Percentiles rank a stretch among this genome's conserved stretches.
These are phyloP conservation scores for Odontesthes bonariensis DNA, from an alignment of 2,113 vertebrate species.

Conservation along the genomic window DNA sequence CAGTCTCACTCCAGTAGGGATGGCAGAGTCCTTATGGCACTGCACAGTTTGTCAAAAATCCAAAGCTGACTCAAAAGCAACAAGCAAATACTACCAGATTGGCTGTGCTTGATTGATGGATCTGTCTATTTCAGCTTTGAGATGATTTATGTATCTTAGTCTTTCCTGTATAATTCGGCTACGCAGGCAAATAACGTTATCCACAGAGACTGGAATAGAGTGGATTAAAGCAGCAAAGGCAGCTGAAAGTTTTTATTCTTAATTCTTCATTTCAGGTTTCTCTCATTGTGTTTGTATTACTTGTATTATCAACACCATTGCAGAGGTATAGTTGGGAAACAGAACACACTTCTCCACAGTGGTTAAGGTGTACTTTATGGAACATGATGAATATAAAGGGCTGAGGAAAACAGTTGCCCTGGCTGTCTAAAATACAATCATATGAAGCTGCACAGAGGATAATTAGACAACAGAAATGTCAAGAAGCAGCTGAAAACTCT, in stretches of 20 bases:
- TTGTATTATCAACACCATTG: constrained; percentile 36
- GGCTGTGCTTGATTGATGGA: constrained; percentile 59
- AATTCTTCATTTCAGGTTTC: constrained; percentile 19
- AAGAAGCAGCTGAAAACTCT: not conserved
- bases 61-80: constrained; percentile 48
- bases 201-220: constrained; percentile 38
- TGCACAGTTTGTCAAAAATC: constrained; percentile 57
- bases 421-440: not conserved
- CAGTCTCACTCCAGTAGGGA: constrained; percentile 35
- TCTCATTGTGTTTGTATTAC: constrained; percentile 13
- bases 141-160: constrained; percentile 32
- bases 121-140: constrained; percentile 46
- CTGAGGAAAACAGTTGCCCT: not conserved
- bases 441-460: not conserved
- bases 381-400: not conserved
- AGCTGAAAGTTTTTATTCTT: constrained; percentile 36
- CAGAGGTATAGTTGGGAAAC: constrained; percentile 6
- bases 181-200: constrained; percentile 55
- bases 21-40: constrained; percentile 34
- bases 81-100: constrained; percentile 54
- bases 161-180: constrained; percentile 39
- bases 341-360: not conserved
- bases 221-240: constrained; percentile 26
- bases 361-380: not conserved
- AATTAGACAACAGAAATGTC: not conserved